Conservation (phyloP, 1,140 invertebrate species). For the Phymastichus coffea region DNA sequence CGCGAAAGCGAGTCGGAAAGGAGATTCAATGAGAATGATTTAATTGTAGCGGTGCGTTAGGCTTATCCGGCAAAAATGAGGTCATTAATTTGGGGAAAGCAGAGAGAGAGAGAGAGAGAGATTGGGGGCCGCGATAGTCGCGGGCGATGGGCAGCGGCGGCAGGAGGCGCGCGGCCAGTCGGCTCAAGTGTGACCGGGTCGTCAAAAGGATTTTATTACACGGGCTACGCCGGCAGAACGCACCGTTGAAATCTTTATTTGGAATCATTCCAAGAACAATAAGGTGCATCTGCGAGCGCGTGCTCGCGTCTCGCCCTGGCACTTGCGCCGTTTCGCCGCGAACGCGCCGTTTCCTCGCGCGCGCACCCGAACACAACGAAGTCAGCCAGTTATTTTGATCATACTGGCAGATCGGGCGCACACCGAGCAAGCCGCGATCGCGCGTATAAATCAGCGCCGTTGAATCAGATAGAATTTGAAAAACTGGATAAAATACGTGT, state of each 20-base stretch:
- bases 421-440: no score
- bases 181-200: constrained; percentile 25
- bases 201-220: constrained; percentile 52
- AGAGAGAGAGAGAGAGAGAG: constrained; percentile 16
- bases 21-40: constrained; percentile 17
- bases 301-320: constrained; percentile 8
- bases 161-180: not conserved
- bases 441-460: constrained; percentile 24
- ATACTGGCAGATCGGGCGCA: constrained; percentile 52
- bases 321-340: no score
- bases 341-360: constrained; percentile 28
- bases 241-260: constrained; percentile 57
- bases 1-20: no score
- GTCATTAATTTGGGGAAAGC: constrained; percentile 20
- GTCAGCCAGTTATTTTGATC: constrained; percentile 58
- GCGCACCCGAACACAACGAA: constrained; percentile 50
- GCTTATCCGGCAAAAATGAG: constrained; percentile 27
- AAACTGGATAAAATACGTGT: constrained; percentile 52
- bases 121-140: not conserved
- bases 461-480: constrained; percentile 56
- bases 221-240: constrained; percentile 41
- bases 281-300: constrained; percentile 41
- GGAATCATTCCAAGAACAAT: constrained; percentile 60
- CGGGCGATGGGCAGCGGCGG: not conserved
- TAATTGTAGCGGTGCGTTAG: constrained; percentile 14